A percentile compares a stretch with the other conserved stretches of the same genome.
These are phyloP conservation scores for Plebejus melissa DNA, from an alignment of 2,888 invertebrate genomes.

Conservation along the genomic window DNA sequence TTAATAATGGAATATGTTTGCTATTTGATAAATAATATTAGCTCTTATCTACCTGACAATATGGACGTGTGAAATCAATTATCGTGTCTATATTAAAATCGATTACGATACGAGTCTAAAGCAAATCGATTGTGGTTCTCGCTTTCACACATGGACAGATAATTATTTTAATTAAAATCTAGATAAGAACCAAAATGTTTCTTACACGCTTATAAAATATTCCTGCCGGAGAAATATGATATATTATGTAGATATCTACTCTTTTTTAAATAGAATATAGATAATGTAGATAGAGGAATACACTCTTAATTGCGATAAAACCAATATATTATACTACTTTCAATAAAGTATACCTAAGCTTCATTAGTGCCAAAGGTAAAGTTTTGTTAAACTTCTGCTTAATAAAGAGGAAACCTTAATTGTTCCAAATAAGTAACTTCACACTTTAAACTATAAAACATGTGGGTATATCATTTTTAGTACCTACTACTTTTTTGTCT, in stretches of 20 bases:
- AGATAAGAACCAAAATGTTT: neutral
- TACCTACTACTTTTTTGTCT: too few species aligned
- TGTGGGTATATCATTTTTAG: too few species aligned
- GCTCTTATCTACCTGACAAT: constrained; percentile 34
- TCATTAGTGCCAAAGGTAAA: neutral
- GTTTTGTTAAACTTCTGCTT: neutral
- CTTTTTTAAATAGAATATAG: too few species aligned
- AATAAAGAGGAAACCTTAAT: neutral
- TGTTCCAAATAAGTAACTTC: too few species aligned
- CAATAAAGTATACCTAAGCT: too few species aligned
- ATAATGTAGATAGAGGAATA: too few species aligned
- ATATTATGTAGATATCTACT: too few species aligned
- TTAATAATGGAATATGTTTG: neutral
- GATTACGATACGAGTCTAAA: constrained; percentile 65
- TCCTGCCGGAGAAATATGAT: too few species aligned
- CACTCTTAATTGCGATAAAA: too few species aligned
- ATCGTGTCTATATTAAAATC: constrained; percentile 47
- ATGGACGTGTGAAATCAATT: constrained; percentile 35
- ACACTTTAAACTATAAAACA: too few species aligned
- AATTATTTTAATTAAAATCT: constrained; percentile 15
- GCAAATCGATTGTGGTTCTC: constrained; percentile 73
- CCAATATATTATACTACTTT: too few species aligned
- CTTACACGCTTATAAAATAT: too few species aligned
- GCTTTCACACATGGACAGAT: constrained; percentile 53
- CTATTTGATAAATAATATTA: constrained; percentile 4